phyloP scores from a whole-genome alignment of 1,140 invertebrate species.

The Propsilocerus akamusi region DNA sequence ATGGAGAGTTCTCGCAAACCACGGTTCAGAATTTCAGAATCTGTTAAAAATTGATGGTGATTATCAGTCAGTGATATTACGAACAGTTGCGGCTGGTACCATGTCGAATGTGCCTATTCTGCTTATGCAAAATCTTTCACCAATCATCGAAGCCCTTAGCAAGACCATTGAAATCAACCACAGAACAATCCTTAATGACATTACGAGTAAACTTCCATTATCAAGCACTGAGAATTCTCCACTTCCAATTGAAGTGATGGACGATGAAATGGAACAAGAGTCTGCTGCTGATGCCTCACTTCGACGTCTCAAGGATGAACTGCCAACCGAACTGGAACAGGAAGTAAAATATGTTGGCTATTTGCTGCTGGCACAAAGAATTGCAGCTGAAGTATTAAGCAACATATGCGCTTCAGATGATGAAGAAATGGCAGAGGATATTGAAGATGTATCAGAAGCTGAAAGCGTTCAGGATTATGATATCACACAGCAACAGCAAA shows the following conservation, averaged over 20 bases:
- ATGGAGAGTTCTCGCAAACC: conserved; percentile 27
- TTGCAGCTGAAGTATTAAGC: conserved; percentile 45
- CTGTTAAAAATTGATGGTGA: conserved; percentile 26
- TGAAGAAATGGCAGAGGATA: conserved; percentile 14
- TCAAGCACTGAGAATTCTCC: conserved; percentile 10
- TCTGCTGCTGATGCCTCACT: conserved; percentile 6
- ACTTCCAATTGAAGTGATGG: conserved; percentile 20
- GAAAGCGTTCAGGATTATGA: conserved; percentile 17
- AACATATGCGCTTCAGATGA: conserved; percentile 48
- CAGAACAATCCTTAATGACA: conserved; percentile 10
- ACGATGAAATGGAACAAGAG: conserved; percentile 16
- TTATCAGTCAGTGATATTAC: conserved; percentile 25
- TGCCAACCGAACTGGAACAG: conserved; percentile 16
- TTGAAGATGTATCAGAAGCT: conserved; percentile 14
- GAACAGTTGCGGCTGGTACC: conserved; percentile 32
- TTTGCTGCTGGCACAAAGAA: conserved; percentile 39
- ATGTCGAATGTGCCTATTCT: conserved; percentile 29
- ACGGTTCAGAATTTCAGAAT: conserved; percentile 25
- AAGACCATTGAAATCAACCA: conserved; percentile 10
- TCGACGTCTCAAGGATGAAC: conserved; percentile 13
- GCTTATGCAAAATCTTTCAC: conserved; percentile 10
- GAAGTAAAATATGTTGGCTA: conserved; percentile 27
- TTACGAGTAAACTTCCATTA: conserved; percentile 12
- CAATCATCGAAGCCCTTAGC: conserved; percentile 8
- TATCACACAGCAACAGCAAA: conserved; percentile 7